Evolutionary conservation across 1,140 invertebrate genomes (phyloP).

Genomic region (Cotesia chilonis): DNA sequence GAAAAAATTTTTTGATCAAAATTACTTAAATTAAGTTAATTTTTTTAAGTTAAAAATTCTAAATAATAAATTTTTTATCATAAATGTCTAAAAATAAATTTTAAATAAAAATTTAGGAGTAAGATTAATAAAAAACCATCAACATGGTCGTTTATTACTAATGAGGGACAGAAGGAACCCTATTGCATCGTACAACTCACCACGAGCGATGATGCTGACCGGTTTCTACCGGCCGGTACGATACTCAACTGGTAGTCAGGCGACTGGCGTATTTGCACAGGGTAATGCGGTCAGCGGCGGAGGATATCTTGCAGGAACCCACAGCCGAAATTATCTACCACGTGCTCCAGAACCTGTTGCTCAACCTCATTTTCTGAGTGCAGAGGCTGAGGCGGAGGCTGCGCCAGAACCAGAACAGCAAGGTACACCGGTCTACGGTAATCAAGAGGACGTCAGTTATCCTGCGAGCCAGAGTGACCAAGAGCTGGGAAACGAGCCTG

Average conservation of each 20-base stretch:
- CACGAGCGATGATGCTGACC: conserved; percentile 59
- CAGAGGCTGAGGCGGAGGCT: conserved; percentile 55
- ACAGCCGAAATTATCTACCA: conserved; percentile 41
- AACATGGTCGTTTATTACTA: conserved; percentile 45
- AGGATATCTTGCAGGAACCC: conserved; percentile 47
- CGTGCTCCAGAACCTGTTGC: conserved; percentile 48
- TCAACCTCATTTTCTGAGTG: conserved; percentile 48
- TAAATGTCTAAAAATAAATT: neutral
- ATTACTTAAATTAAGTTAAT: no score
- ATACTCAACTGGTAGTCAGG: conserved; percentile 43
- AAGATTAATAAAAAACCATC: conserved; percentile 36
- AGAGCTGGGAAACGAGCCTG: conserved; percentile 7
- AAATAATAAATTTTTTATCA: no score
- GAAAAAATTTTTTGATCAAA: no score
- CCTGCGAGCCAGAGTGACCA: conserved; percentile 31
- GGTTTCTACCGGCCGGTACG: conserved; percentile 55
- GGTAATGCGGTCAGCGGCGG: conserved; percentile 56
- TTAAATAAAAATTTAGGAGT: conserved; percentile 40
- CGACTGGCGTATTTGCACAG: conserved; percentile 56
- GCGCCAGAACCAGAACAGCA: conserved; percentile 41
- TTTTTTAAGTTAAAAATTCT: no score
- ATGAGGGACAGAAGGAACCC: conserved; percentile 47
- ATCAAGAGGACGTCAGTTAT: conserved; percentile 31
- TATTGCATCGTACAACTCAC: conserved; percentile 43
- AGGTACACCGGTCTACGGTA: conserved; percentile 14